A percentile compares a stretch with the other conserved stretches of the same genome.
Conservation (phyloP, 2,797 vertebrate genomes). For the Lithobates pipiens region DNA sequence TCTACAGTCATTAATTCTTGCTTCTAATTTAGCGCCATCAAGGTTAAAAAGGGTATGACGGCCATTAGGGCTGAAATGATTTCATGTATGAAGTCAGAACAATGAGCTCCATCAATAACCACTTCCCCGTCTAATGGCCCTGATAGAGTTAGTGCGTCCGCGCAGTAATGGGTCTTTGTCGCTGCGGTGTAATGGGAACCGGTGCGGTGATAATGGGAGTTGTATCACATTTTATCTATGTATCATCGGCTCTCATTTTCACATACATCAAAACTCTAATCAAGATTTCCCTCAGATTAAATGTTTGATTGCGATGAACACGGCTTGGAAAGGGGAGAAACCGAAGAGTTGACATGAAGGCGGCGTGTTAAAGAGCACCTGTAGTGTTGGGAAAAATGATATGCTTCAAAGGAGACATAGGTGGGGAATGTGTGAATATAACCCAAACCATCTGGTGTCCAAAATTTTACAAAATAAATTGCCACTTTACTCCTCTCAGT, state of each 20-base stretch:
- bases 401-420: too few species aligned
- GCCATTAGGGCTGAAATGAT: conserved; percentile 65
- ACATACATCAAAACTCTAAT: conserved; percentile 46
- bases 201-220: conserved; percentile 26
- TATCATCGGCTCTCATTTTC: conserved; percentile 23
- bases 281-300: not conserved
- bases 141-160: conserved; percentile 40
- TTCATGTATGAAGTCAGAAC: conserved; percentile 67
- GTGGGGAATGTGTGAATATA: too few species aligned
- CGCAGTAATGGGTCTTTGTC: conserved; percentile 49
- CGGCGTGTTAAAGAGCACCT: too few species aligned
- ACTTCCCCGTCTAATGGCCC: conserved; percentile 64
- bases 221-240: conserved; percentile 30
- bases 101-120: conserved; percentile 66
- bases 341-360: too few species aligned
- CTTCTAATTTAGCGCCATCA: conserved; percentile 65
- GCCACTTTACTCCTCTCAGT: too few species aligned
- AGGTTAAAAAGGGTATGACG: conserved; percentile 64
- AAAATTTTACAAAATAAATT: too few species aligned
- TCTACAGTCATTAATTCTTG: conserved; percentile 62
- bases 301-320: not conserved
- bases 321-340: too few species aligned
- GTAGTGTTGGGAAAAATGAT: too few species aligned
- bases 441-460: too few species aligned
- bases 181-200: conserved; percentile 22